Evolutionary conservation across 2,113 vertebrate species (phyloP).

Genomic region (Atractosteus spatula): DNA sequence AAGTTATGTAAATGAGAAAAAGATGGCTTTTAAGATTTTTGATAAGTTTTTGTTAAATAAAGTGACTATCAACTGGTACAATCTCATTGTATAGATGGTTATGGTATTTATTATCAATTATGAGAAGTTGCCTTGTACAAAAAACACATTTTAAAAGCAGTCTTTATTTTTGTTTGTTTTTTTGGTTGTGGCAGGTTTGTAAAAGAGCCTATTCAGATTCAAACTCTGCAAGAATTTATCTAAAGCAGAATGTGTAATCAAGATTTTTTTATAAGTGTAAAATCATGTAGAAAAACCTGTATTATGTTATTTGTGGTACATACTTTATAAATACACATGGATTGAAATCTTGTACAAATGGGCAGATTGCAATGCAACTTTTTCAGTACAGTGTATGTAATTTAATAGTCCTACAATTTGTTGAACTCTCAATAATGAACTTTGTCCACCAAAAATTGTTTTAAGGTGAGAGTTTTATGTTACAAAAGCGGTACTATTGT

Average conservation of each 20-base stretch:
- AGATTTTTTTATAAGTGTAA: conserved; percentile 70
- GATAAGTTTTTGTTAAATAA: conserved; percentile 39
- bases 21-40: conserved; percentile 42
- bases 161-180: conserved; percentile 35
- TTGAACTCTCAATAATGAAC: conserved; percentile 68
- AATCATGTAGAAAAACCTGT: conserved; percentile 66
- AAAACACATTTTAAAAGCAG: conserved; percentile 67
- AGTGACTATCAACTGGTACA: conserved; percentile 74
- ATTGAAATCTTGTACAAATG: conserved; percentile 77
- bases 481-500: conserved; percentile 85
- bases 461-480: conserved; percentile 76
- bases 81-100: conserved; percentile 60
- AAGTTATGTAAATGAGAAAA: conserved; percentile 30
- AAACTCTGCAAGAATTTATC: conserved; percentile 33
- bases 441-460: conserved; percentile 76
- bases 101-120: conserved; percentile 68
- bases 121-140: conserved; percentile 73
- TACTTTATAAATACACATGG: conserved; percentile 70
- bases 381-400: conserved; percentile 79
- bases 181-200: conserved; percentile 62
- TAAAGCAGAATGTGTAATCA: conserved; percentile 63
- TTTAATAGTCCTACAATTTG: conserved; percentile 74
- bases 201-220: conserved; percentile 41
- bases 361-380: conserved; percentile 96
- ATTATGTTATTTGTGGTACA: conserved; percentile 78